Conservation (phyloP, 2,888 invertebrate genomes). For the Labia minor region DNA sequence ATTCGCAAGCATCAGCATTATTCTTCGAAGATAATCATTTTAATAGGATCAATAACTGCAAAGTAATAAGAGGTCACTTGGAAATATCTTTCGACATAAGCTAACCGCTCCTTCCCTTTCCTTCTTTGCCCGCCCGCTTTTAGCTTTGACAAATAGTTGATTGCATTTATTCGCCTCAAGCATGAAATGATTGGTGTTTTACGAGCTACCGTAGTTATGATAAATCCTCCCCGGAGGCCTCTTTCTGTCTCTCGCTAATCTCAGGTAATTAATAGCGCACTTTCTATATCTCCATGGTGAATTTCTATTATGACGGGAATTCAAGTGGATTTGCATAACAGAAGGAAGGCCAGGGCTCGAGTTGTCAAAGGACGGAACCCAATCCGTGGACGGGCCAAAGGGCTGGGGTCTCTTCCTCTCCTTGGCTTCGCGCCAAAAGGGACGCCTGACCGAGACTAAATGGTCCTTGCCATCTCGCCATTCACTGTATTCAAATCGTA, state of each 20-base stretch:
- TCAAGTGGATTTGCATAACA: not conserved
- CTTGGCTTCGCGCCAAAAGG: not conserved
- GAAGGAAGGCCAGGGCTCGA: not conserved
- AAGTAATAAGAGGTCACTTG: no score
- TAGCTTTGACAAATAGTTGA: not conserved
- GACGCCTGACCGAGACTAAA: not conserved
- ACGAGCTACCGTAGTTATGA: not conserved
- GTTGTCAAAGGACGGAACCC: slow-evolving; percentile 5
- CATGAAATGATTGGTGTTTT: not conserved
- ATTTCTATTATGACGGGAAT: slow-evolving; percentile 8
- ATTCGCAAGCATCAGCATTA: no score
- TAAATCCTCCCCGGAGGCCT: not conserved
- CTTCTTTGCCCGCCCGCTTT: not conserved
- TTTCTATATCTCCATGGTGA: not conserved
- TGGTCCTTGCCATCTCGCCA: not conserved
- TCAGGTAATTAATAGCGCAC: not conserved
- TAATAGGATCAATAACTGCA: no score
- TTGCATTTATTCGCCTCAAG: not conserved
- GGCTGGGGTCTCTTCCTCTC: not conserved
- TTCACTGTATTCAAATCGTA: not conserved
- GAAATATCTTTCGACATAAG: no score
- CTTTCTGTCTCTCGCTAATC: not conserved
- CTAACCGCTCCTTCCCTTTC: no score
- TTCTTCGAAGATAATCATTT: no score
- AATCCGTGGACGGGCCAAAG: not conserved